These are phyloP conservation scores for Bedellia somnulentella DNA, from an alignment of 2,888 invertebrate species.

Conservation along the genomic window DNA sequence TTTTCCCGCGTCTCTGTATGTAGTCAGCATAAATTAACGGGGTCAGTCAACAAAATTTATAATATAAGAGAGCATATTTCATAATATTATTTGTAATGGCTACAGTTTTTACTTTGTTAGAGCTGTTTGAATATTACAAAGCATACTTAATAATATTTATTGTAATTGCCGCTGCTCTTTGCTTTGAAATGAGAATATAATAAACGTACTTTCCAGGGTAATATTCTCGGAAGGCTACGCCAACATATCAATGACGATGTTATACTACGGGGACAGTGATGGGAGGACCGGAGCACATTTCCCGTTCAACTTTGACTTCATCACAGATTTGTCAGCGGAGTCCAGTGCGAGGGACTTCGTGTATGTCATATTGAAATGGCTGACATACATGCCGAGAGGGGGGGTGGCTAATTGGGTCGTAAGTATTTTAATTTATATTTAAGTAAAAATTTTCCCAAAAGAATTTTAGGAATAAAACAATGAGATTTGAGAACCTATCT, in stretches of 20 bases:
- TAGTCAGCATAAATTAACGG: too few species aligned
- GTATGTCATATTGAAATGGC: constrained; percentile 56
- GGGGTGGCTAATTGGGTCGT: constrained; percentile 69
- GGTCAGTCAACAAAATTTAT: too few species aligned
- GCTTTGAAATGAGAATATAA: background rate
- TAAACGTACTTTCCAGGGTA: constrained; percentile 28
- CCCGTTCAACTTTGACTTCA: constrained; percentile 68
- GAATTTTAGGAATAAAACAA: too few species aligned
- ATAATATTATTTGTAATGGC: too few species aligned
- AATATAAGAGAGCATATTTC: too few species aligned
- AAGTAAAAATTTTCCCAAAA: too few species aligned
- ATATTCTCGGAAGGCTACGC: constrained; percentile 66
- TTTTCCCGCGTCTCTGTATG: too few species aligned
- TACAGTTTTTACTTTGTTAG: too few species aligned
- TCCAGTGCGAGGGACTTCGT: constrained; percentile 51
- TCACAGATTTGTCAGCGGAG: constrained; percentile 40
- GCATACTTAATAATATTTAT: too few species aligned
- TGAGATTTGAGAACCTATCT: too few species aligned
- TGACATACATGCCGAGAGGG: constrained; percentile 59
- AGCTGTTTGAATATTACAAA: too few species aligned
- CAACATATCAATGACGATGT: constrained; percentile 53
- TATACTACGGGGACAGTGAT: constrained; percentile 60
- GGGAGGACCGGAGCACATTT: constrained; percentile 55
- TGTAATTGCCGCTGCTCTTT: too few species aligned
- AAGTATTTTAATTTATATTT: constrained; percentile 22